phyloP scores from a whole-genome alignment of 2,113 vertebrate species.

The Hyperopisus bebe region DNA sequence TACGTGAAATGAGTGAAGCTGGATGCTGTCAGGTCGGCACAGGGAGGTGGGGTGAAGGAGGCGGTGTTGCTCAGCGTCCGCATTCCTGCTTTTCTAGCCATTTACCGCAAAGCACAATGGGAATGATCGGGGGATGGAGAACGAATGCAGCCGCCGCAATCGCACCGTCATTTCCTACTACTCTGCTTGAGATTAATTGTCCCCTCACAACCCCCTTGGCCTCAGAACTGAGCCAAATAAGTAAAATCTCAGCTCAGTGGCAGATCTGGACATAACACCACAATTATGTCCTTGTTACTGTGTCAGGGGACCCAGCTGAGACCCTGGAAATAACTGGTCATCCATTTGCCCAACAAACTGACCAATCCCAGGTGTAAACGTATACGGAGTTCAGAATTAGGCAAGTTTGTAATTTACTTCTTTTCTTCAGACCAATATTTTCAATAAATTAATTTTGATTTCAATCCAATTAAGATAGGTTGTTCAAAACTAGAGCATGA shows the following conservation, averaged over 20 bases:
- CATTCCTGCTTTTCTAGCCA: neutral
- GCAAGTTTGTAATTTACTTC: neutral
- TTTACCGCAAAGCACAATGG: neutral
- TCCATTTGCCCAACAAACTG: neutral
- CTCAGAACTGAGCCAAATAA: neutral
- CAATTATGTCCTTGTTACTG: conserved; percentile 21
- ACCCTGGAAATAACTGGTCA: neutral
- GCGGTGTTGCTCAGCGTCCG: neutral
- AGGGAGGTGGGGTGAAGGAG: neutral
- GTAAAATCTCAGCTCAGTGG: conserved; percentile 13
- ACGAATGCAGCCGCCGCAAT: neutral
- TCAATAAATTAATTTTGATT: neutral
- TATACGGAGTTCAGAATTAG: neutral
- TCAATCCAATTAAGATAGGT: neutral
- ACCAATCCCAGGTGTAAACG: neutral
- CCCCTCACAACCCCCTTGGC: neutral
- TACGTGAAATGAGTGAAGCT: neutral
- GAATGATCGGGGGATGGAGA: neutral
- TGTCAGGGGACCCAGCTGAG: neutral
- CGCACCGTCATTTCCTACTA: neutral
- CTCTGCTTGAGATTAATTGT: neutral
- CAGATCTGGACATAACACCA: neutral
- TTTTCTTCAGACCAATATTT: neutral
- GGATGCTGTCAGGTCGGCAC: neutral
- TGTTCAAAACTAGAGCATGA: neutral